Conservation (phyloP, 2,113 vertebrate genomes). For the Brachyhypopomus gauderio region DNA sequence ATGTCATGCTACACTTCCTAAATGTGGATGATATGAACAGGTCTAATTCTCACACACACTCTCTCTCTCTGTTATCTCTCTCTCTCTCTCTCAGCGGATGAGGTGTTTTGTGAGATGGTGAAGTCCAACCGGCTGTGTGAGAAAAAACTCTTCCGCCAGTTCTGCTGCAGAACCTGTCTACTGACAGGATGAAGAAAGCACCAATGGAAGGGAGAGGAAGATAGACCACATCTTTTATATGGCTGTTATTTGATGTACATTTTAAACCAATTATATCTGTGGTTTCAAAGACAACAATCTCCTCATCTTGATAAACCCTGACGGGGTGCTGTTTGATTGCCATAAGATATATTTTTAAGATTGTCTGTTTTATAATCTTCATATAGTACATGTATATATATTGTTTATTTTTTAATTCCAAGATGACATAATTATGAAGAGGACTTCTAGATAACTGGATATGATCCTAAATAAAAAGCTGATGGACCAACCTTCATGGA, state of each 20-base stretch:
- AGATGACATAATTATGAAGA: constrained; percentile 41
- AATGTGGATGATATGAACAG: not conserved
- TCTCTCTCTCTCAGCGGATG: constrained; percentile 76
- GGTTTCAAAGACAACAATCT: constrained; percentile 44
- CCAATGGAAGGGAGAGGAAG: not conserved
- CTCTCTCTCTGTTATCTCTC: constrained; percentile 59
- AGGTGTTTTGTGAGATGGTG: constrained; percentile 92
- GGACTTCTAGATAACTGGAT: constrained; percentile 37
- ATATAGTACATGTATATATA: constrained; percentile 57
- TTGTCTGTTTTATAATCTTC: constrained; percentile 55
- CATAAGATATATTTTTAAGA: constrained; percentile 60
- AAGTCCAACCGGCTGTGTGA: constrained; percentile 90
- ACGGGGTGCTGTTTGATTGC: constrained; percentile 53
- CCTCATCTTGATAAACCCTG: constrained; percentile 47
- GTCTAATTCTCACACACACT: not conserved
- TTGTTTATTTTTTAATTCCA: constrained; percentile 58
- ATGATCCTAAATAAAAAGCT: constrained; percentile 1
- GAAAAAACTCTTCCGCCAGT: constrained; percentile 88
- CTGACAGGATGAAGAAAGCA: constrained; percentile 77
- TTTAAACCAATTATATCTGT: constrained; percentile 50
- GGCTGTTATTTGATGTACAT: constrained; percentile 55
- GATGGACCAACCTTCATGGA: not conserved
- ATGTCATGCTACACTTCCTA: not conserved
- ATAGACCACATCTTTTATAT: constrained; percentile 14
- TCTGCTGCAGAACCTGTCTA: constrained; percentile 91